These are phyloP conservation scores for Catostylus mosaicus DNA, from an alignment of 30 jellyfish, hydroid and myxozoan genomes.

Conservation along the genomic window DNA sequence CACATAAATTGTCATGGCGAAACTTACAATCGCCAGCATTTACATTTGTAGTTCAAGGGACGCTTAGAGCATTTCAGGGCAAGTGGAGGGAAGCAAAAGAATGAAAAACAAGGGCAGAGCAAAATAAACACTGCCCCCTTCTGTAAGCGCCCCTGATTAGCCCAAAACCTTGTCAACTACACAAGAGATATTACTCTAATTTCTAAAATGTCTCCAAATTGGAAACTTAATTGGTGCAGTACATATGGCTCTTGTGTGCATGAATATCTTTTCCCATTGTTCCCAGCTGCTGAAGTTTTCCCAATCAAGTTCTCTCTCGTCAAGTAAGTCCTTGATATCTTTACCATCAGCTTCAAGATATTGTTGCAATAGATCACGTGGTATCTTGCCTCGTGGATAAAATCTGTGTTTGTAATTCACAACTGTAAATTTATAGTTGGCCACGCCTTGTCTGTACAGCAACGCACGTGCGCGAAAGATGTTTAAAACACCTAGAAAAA, in stretches of 20 bases:
- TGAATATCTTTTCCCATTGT: slow-evolving; percentile 47
- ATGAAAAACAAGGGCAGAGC: too few species aligned
- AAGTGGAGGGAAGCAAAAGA: too few species aligned
- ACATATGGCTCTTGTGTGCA: slow-evolving; percentile 53
- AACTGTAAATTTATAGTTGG: slow-evolving; percentile 47
- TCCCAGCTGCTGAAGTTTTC: slow-evolving; percentile 40
- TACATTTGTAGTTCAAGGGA: too few species aligned
- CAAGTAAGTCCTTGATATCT: slow-evolving; percentile 28
- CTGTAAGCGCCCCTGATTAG: too few species aligned
- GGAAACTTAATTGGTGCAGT: slow-evolving; percentile 68
- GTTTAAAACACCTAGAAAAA: slow-evolving; percentile 53
- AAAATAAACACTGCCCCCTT: too few species aligned
- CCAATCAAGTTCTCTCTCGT: slow-evolving; percentile 50
- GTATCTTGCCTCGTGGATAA: slow-evolving; percentile 56
- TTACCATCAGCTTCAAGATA: slow-evolving; percentile 50
- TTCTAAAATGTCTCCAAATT: slow-evolving; percentile 36
- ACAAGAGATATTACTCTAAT: not conserved
- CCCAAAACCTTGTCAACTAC: too few species aligned
- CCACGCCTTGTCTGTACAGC: slow-evolving; percentile 55
- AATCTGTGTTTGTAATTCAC: slow-evolving; percentile 51
- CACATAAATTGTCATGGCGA: too few species aligned
- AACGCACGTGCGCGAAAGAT: slow-evolving; percentile 62
- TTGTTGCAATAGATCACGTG: slow-evolving; percentile 39
- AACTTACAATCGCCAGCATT: too few species aligned
- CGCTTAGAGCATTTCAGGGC: too few species aligned